These are phyloP conservation scores for Platycheirus rosarum DNA, from an alignment of 2,888 invertebrate species.

Conservation along the genomic window DNA sequence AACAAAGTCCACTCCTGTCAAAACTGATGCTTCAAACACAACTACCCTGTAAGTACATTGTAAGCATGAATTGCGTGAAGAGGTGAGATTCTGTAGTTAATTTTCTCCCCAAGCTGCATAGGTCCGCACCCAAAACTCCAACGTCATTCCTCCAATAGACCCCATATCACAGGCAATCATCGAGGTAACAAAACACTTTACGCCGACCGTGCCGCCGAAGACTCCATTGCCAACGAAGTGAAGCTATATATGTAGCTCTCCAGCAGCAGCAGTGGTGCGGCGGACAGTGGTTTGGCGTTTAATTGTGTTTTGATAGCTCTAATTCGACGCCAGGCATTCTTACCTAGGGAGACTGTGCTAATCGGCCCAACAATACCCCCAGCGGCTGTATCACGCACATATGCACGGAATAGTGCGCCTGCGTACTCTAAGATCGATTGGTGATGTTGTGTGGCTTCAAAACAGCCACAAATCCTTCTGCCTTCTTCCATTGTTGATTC, in stretches of 20 bases:
- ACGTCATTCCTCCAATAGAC: conserved; percentile 50
- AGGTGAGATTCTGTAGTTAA: conserved; percentile 72
- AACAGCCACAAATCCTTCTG: conserved; percentile 36
- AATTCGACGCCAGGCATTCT: conserved; percentile 69
- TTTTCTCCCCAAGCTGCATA: conserved; percentile 65
- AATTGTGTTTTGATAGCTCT: conserved; percentile 74
- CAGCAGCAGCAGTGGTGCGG: neutral
- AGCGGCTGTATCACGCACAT: conserved; percentile 70
- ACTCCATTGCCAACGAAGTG: neutral
- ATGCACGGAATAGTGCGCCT: conserved; percentile 32
- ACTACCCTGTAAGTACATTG: conserved; percentile 21
- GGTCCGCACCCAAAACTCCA: conserved; percentile 45
- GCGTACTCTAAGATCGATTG: conserved; percentile 68
- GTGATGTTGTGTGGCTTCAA: conserved; percentile 18
- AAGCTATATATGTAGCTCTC: neutral
- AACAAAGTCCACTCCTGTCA: neutral
- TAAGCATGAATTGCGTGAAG: conserved; percentile 61
- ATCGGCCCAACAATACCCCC: conserved; percentile 62
- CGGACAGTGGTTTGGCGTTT: conserved; percentile 58
- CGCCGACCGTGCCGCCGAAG: conserved; percentile 42
- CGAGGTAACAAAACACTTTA: conserved; percentile 74
- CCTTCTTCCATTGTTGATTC: conserved; percentile 66
- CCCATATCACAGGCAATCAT: conserved; percentile 72
- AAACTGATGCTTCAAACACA: neutral
- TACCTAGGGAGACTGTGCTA: conserved; percentile 62